These are phyloP conservation scores for Brevimyrus niger DNA, from an alignment of 2,113 vertebrate genomes.

Conservation along the genomic window DNA sequence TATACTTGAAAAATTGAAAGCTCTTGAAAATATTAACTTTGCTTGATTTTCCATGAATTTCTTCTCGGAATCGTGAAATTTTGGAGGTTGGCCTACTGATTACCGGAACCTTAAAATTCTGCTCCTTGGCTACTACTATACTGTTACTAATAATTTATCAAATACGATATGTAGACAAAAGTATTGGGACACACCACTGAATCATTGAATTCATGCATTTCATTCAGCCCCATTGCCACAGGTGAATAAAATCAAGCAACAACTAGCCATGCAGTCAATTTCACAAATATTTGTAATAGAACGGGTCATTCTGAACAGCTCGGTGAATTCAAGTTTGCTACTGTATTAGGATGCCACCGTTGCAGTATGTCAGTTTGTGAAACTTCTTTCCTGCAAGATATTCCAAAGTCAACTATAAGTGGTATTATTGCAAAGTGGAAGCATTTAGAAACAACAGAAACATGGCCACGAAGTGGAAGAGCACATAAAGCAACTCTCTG, in stretches of 20 bases:
- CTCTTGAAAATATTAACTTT: not conserved
- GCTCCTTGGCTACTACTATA: not conserved
- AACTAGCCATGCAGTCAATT: not conserved
- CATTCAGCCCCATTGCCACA: not conserved
- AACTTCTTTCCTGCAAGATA: not conserved
- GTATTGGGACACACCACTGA: not conserved
- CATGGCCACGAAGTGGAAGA: not conserved
- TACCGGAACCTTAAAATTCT: not conserved
- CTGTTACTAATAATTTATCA: not conserved
- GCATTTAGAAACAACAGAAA: not conserved
- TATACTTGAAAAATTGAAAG: not conserved
- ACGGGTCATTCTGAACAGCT: not conserved
- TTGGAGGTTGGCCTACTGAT: not conserved
- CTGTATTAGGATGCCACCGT: not conserved
- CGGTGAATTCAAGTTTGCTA: not conserved
- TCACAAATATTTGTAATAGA: not conserved
- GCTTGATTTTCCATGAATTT: not conserved
- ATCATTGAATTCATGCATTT: not conserved
- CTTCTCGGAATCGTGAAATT: not conserved
- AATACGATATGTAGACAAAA: not conserved
- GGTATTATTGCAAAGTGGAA: not conserved
- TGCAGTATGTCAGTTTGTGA: not conserved
- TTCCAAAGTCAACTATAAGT: not conserved
- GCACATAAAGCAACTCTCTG: not conserved
- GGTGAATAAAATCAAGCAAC: not conserved